Base-by-base conservation (phyloP, 2,888 invertebrate genomes). In the Graphium colonna region DNA sequence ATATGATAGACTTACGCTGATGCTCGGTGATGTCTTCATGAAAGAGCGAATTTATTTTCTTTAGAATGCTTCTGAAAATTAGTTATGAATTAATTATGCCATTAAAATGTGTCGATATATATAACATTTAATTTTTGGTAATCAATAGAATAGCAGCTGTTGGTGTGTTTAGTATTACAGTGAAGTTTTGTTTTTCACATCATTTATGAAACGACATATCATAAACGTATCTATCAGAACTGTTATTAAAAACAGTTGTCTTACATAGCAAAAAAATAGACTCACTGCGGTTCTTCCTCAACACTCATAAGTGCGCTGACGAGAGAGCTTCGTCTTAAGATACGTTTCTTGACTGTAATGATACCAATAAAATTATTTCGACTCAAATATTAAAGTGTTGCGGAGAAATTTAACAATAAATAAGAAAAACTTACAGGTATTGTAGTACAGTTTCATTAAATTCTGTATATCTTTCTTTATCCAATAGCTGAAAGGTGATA, bases 321-420 rank as follows among this genome's bases (percentile, higher is more conserved):
- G 0, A 76, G 57, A 0, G 83, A 82, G 51, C 84, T 85, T 1
- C 76, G 67, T 7, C 67, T 43, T 47, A 83, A 41, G 21, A 85
- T 74, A 4, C 76, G 75, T 31, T 52, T 73, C 63, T 78, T 79
- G 42, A 85, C 84, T 83, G 75, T 38, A 78, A 75, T 43, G 15
- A 12, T 43, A 43, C 1, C 38, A 15, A 47, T 8, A 36, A n/a
- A n/a, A n/a, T 1, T 12, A 12, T 36, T 31, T 7, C 1, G 12
- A 8, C 28, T 13, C 28, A 28, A 21, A 43, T 0, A 13, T 13
- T 12, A n/a, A 12, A 12, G 26, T 1, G 21, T 1, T 41, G 18
- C 16, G 3, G 5, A 21, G 21, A 21, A 21, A 33, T 33, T 33
- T 33, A n/a, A n/a, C 33, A 3, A 33, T 33, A 2, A 33, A 10